Conservation (phyloP, 2,888 invertebrate genomes). For the Silvanus unidentatus region DNA sequence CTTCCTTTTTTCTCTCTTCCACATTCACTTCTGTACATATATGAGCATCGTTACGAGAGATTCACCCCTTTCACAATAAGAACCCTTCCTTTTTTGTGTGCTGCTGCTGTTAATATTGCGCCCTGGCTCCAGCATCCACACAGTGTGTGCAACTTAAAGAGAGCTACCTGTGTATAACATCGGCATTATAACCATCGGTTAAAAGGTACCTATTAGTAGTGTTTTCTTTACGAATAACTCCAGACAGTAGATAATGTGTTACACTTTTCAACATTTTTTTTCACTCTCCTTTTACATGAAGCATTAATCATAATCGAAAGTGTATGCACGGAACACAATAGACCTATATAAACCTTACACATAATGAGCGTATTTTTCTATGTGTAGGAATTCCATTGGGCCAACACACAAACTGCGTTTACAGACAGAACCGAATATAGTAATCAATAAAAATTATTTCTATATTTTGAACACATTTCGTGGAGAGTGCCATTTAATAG, state of each 20-base stretch:
- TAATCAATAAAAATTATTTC: conserved; percentile 1
- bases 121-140: neutral
- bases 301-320: conserved; percentile 2
- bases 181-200: neutral
- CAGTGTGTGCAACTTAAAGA: neutral
- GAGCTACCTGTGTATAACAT: conserved; percentile 1
- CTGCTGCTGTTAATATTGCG: neutral
- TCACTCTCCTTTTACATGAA: neutral
- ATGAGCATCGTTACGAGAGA: neutral
- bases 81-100: conserved; percentile 1
- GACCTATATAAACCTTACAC: no score
- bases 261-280: conserved; percentile 1
- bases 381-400: no score
- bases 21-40: neutral
- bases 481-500: no score
- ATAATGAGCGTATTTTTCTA: no score
- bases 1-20: no score
- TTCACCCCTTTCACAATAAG: conserved; percentile 1
- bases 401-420: no score
- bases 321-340: neutral
- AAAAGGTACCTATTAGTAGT: conserved; percentile 2
- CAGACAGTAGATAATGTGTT: neutral
- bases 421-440: neutral
- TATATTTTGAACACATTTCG: no score
- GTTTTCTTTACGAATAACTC: conserved; percentile 1